A percentile compares a stretch with the other conserved stretches of the same genome.
Evolutionary conservation across 2,113 vertebrate species (phyloP).

Genomic region (Rattus norvegicus): DNA sequence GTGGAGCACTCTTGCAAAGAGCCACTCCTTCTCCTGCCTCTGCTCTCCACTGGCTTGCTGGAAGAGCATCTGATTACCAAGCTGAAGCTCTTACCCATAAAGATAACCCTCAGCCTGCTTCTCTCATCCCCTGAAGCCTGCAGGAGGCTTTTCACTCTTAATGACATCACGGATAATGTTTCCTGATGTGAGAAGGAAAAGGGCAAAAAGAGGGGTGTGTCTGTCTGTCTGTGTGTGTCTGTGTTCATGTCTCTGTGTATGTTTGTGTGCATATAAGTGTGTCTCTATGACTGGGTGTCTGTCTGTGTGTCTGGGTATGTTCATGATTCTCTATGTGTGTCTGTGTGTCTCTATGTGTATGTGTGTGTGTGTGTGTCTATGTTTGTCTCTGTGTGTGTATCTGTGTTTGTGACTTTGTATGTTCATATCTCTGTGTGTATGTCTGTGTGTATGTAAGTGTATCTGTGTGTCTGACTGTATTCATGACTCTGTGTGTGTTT

Average conservation of each 20-base stretch:
- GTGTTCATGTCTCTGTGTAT: neutral
- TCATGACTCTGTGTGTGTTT: neutral
- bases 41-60: neutral
- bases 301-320: neutral
- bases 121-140: neutral
- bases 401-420: neutral
- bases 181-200: conserved; percentile 51
- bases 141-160: conserved; percentile 48
- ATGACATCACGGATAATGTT: conserved; percentile 52
- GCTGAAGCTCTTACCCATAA: neutral
- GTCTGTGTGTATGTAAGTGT: neutral
- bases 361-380: neutral
- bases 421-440: neutral
- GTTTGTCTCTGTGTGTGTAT: neutral
- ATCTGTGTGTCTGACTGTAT: neutral
- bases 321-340: neutral
- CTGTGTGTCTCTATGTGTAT: neutral
- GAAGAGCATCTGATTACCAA: no score
- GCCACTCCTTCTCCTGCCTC: neutral
- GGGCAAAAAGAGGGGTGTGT: neutral
- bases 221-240: neutral
- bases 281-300: neutral
- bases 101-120: neutral
- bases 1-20: neutral
- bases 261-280: neutral